Evolutionary conservation across 1,140 invertebrate species (phyloP), one percentile per base, ranked within the genome.

Genomic region (Ips typographus): DNA sequence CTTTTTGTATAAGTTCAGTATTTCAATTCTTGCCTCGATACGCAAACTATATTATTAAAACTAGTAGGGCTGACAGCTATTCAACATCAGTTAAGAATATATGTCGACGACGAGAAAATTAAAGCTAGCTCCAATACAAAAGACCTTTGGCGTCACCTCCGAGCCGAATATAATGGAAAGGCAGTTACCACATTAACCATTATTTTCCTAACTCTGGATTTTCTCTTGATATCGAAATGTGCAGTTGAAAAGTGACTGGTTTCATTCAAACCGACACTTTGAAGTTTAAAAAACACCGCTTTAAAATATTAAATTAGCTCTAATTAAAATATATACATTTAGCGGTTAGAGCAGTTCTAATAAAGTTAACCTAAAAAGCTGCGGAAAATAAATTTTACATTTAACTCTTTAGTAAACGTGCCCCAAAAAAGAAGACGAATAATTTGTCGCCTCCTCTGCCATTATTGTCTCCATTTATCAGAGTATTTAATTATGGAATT

Each of bases 151-250:
- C 59, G 43, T 61, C 43, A 61, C 37, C 42, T 61, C 38, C 0
- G 47, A 61, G 36, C 6, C 1, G 8, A 58, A 38, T 61, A 43
- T 61, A 43, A 44, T 8, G 59, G 59, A 61, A 47, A 7, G 59
- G 44, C 43, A 47, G 59, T 61, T 38, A 61, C 41, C 59, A 61
- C 59, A 59, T 61, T 61, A 61, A 61, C 59, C 59, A 61, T 61
- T 61, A 61, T 61, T 61, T 61, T 38, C 41, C 36, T 4, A 44
- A 22, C 40, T 41, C 4, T 7, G 59, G 42, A 8, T 22, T 38
- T 8, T 37, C 41, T 7, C 37, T 49, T 61, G 22, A 22, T 22
- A 22, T 59, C 57, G n/a, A 59, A 61, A 61, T n/a, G 47, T 37
- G 44, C 7, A 8, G 44, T 6, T 47, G 43, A 44, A 47, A 36